Base-by-base conservation (phyloP, 2,797 vertebrate species). In the Tadarida brasiliensis region DNA sequence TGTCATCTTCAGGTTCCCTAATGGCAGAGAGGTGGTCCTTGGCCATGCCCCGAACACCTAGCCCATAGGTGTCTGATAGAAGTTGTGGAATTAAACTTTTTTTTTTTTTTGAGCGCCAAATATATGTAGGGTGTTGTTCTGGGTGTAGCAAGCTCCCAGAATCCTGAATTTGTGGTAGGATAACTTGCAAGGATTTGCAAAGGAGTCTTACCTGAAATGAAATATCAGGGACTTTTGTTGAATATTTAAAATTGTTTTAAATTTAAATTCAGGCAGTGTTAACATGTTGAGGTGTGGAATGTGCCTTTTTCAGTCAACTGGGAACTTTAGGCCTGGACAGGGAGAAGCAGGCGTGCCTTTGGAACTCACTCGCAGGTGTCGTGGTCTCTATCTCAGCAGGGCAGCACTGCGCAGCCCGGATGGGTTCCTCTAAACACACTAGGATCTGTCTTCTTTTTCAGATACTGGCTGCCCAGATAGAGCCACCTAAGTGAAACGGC, bases 141-240 rank as follows among this genome's bases (percentile, higher is more conserved):
- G 51, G 91, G 74, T n/a, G 35, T 54, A 0, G 17, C 51, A 10
- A 3, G 44, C 71, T 88, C 78, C 82, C 68, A 86, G 85, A 77
- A 70, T 24, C 85, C 70, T 76, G 51, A 30, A n/a, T 74, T 77
- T 35, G 24, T 87, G 68, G 51, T 51, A 68, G 84, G 93, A 39
- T 87, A 54, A 17, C 92, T 87, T 73, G 84, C 76, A 84, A 73
- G 54, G 54, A 76, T 86, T 71, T 84, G 80, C 76, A 82, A 70
- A 88, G 87, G 68, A n/a, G 11, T 73, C 65, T 94, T 90, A 74
- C 92, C 92, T 30, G 61, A 90, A 90, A 61, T 15, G 84, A 94
- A 84, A 63, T 92, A 92, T 92, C 96, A 94, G 97, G 97, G 96
- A 96, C 30, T 97, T 96, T 56, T 61, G 90, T 88, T 77, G 57